phyloP scores from a whole-genome alignment of 2,113 vertebrate species.

The Chloropsis hardwickii region DNA sequence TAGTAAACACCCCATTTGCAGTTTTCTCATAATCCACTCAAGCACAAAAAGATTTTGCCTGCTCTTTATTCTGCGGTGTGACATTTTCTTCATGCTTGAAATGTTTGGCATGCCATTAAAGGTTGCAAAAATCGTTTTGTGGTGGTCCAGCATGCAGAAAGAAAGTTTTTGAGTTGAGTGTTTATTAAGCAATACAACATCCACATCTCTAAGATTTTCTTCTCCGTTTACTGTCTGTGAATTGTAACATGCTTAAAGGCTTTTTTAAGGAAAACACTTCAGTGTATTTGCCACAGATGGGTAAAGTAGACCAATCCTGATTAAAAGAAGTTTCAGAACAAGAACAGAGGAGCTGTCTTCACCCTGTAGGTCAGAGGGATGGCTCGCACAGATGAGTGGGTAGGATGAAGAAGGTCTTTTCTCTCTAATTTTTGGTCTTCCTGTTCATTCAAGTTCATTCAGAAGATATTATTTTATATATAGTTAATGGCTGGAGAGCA shows the following conservation, averaged over 20 bases:
- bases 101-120: constrained; percentile 1
- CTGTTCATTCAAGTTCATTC: neutral
- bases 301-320: neutral
- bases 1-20: neutral
- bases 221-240: neutral
- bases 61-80: constrained; percentile 18
- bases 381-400: neutral
- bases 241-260: neutral
- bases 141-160: neutral
- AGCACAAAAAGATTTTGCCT: neutral
- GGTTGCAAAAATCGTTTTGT: neutral
- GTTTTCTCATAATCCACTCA: constrained; percentile 1
- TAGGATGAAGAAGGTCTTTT: neutral
- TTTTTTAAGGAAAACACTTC: constrained; percentile 1
- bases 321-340: neutral
- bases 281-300: neutral
- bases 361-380: neutral
- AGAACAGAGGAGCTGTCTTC: neutral
- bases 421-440: neutral
- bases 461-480: neutral
- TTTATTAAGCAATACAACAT: neutral
- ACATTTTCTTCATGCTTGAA: constrained; percentile 33
- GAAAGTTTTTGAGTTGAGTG: neutral
- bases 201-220: neutral
- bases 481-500: neutral